Percentiles rank a stretch among this genome's conserved stretches.
Conservation (phyloP, 2,888 invertebrate species). For the Hartigia nigra region DNA sequence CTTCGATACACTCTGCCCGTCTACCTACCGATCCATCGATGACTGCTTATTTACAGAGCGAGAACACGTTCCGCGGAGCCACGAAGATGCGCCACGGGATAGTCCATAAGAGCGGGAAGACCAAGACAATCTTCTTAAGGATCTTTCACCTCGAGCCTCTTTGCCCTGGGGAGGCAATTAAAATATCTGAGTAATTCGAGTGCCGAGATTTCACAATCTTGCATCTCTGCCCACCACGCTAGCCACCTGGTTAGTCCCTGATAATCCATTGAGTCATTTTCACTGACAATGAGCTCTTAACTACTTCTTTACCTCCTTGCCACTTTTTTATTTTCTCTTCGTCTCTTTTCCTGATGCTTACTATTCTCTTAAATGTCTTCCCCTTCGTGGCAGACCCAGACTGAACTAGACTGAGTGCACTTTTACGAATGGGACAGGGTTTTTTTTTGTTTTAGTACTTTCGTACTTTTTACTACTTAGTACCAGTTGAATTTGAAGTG, state of each 20-base stretch:
- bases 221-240: background rate
- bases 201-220: constrained; percentile 19
- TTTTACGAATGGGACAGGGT: background rate
- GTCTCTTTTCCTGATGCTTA: background rate
- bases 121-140: constrained; percentile 2
- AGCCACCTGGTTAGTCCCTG: background rate
- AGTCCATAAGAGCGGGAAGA: constrained; percentile 16
- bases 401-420: background rate
- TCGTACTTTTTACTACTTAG: background rate
- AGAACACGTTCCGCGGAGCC: constrained; percentile 47
- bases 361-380: background rate
- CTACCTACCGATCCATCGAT: constrained; percentile 53
- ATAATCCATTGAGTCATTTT: background rate
- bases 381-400: background rate
- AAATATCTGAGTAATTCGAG: constrained; percentile 57
- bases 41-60: constrained; percentile 61
- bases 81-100: constrained; percentile 45
- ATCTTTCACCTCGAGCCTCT: constrained; percentile 5
- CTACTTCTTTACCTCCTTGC: background rate
- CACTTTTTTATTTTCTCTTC: background rate
- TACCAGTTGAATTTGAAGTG: background rate
- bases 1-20: background rate
- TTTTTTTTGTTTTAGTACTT: background rate
- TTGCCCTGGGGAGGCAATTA: constrained; percentile 53
- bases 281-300: background rate